Evolutionary conservation across 2,797 vertebrate genomes (phyloP).

Genomic region (Galago senegalensis): DNA sequence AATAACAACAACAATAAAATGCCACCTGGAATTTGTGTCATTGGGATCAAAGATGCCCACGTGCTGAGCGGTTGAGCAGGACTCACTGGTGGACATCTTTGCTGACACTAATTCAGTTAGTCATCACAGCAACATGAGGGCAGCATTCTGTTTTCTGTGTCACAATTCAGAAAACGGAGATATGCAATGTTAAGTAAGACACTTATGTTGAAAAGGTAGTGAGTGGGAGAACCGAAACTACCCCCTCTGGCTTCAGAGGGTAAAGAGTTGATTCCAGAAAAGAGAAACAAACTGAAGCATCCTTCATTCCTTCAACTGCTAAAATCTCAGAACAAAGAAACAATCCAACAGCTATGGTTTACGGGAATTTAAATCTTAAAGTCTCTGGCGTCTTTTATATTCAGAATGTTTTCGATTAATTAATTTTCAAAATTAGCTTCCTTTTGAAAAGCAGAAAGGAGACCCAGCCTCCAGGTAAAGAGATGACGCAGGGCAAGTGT

Average conservation of each 20-base stretch:
- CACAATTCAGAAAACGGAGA: background rate
- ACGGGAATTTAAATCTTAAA: background rate
- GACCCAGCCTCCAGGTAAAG: background rate
- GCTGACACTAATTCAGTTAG: background rate
- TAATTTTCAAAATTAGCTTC: background rate
- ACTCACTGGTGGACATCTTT: background rate
- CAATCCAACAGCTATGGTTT: background rate
- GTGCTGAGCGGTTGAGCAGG: background rate
- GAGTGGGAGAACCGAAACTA: background rate
- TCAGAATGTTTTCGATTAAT: conserved; percentile 1
- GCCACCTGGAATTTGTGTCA: background rate
- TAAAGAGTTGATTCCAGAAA: background rate
- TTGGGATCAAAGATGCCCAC: background rate
- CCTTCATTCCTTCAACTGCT: background rate
- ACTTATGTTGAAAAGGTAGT: background rate
- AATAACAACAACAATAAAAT: background rate
- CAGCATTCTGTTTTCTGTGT: background rate
- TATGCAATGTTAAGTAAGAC: background rate
- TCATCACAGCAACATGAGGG: background rate
- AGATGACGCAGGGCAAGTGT: background rate
- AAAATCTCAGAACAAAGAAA: background rate
- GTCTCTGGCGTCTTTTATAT: background rate
- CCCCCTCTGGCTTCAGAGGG: background rate
- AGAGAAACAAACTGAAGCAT: background rate
- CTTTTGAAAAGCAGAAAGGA: conserved; percentile 6